Conservation (phyloP, 2,888 invertebrate species). For the Machimus atricapillus region DNA sequence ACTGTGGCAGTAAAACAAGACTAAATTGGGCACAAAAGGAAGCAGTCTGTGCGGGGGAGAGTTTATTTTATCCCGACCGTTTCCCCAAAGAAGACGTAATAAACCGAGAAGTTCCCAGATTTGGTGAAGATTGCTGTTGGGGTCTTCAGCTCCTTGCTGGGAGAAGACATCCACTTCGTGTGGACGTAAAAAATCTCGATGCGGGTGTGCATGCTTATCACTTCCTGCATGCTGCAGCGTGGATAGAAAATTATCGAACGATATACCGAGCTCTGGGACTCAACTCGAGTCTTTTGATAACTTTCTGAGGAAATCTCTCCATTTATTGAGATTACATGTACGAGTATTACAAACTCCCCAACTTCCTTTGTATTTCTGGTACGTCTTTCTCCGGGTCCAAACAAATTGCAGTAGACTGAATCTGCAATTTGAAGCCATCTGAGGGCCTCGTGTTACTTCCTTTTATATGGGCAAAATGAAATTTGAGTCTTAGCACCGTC, state of each 20-base stretch:
- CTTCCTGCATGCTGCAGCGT: background rate
- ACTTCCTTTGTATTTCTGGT: background rate
- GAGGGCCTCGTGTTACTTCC: background rate
- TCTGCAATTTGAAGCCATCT: background rate
- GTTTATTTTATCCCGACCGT: background rate
- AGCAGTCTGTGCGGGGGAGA: background rate
- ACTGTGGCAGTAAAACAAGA: background rate
- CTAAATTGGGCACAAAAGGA: background rate
- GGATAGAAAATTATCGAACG: background rate
- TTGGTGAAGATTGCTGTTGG: background rate
- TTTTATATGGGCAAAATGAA: background rate
- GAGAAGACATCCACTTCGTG: background rate
- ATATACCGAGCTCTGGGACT: background rate
- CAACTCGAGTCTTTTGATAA: background rate
- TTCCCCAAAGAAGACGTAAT: background rate
- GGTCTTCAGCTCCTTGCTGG: background rate
- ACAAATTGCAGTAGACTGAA: background rate
- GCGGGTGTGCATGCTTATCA: background rate
- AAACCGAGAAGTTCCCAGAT: background rate
- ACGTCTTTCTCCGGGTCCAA: background rate
- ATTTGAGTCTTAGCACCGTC: background rate
- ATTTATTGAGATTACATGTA: background rate
- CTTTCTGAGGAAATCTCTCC: background rate
- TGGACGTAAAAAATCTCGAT: background rate
- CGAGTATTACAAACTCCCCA: background rate